These are phyloP conservation scores for Tanytarsus gracilentus DNA, from an alignment of 2,888 invertebrate species.

Conservation along the genomic window DNA sequence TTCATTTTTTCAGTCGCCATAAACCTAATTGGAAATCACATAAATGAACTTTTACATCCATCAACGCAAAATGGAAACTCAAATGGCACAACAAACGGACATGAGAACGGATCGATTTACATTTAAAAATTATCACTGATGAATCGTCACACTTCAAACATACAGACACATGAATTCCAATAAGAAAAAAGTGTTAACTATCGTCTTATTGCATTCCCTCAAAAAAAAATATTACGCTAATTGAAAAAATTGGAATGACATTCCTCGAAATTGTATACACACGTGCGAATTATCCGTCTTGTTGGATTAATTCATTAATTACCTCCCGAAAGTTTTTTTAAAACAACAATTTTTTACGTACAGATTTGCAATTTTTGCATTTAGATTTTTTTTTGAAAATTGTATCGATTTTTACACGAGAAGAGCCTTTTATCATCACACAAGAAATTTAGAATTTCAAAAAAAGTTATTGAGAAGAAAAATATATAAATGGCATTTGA, in stretches of 20 bases:
- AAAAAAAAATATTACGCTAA: neutral
- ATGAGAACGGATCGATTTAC: constrained; percentile 6
- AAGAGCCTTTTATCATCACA: constrained; percentile 23
- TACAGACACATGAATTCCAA: no score
- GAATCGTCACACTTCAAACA: no score
- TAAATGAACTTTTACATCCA: constrained; percentile 84
- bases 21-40: constrained; percentile 98
- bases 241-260: neutral
- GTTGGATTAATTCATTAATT: no score
- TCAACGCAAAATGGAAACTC: no score
- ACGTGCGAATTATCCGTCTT: neutral
- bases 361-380: no score
- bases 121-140: no score
- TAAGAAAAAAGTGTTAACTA: no score
- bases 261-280: neutral
- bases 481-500: no score
- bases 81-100: constrained; percentile 31
- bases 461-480: no score
- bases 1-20: constrained; percentile 92
- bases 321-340: neutral
- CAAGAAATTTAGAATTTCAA: no score
- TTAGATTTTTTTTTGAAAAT: no score
- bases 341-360: neutral
- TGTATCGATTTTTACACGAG: constrained; percentile 27
- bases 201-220: no score